These are phyloP conservation scores for Apus apus DNA, from an alignment of 2,113 vertebrate genomes.

Conservation along the genomic window DNA sequence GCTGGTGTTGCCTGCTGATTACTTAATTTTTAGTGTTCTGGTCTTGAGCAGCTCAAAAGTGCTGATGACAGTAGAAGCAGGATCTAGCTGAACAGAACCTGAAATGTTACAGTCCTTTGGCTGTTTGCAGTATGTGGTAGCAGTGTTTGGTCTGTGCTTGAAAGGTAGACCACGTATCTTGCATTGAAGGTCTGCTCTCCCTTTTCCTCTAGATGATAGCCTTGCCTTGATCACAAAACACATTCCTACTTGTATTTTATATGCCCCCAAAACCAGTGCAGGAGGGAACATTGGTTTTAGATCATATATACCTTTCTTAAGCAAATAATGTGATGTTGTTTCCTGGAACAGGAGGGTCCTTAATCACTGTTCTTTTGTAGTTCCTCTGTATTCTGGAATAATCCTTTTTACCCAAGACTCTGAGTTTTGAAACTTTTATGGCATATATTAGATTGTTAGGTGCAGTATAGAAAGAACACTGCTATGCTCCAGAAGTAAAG, in stretches of 20 bases:
- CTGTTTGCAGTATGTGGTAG: neutral
- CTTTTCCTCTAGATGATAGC: neutral
- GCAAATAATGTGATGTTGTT: neutral
- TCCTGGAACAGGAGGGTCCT: neutral
- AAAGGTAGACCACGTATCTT: neutral
- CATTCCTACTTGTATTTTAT: neutral
- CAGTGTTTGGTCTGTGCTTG: neutral
- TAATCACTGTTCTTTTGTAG: neutral
- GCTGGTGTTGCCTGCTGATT: neutral
- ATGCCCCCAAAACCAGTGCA: neutral
- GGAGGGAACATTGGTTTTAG: neutral
- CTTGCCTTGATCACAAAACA: neutral
- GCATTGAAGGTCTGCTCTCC: neutral
- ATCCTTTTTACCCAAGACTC: neutral
- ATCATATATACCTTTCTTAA: neutral
- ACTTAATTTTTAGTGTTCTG: neutral
- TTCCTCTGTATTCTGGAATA: neutral
- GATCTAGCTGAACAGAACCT: neutral
- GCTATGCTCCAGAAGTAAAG: neutral
- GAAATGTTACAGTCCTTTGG: neutral
- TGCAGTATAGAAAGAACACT: neutral
- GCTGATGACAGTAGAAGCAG: neutral
- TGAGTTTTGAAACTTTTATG: neutral
- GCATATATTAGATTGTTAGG: neutral
- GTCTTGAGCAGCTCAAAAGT: neutral